Base-by-base conservation (phyloP, 1,140 invertebrate species). In the Harlomillsia oculata region DNA sequence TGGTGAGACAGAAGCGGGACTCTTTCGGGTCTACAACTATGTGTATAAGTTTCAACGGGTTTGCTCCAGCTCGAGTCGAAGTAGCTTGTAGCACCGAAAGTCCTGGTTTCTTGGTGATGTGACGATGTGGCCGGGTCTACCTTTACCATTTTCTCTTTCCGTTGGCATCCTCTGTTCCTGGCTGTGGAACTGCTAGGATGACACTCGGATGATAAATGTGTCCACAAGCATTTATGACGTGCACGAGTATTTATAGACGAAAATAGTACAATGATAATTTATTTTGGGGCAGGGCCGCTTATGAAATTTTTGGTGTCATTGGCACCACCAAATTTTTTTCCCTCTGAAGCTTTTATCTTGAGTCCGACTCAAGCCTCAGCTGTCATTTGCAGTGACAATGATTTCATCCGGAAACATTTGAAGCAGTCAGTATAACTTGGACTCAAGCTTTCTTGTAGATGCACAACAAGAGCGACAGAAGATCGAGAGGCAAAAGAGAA, bases 281-380 rank as follows among this genome's bases (percentile, higher is more conserved):
- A 62, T 62, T 58, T 62, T 49, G 34, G 36, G 25, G 30, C 20
- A n/a, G 40, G 37, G 34, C 51, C 52, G 32, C 49, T 62, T 58
- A 62, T 55, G 51, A 62, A 62, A 62, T 58, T 62, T 62, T 57
- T 58, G n/a, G 28, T 58, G 43, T 58, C 60, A 62, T 53, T 62
- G 56, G n/a, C 37, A 29, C 41, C 44, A 23, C 34, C 34, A 36
- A 36, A n/a, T n/a, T 50, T 26, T 26, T 45, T 36, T 49, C 32
- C 34, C 21, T 48, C 28, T 29, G n/a, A n/a, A n/a, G 45, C 45
- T 32, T 48, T 48, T 48, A 48, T 48, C 45, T 48, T 48, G 30
- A 30, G 28, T 48, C 45, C 18, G 45, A 32, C n/a, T n/a, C n/a
- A n/a, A 50, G 48, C 34, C 34, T 52, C 25, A 43, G 36, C 50